A percentile compares a stretch with the other conserved stretches of the same genome.
phyloP scores from a whole-genome alignment of 2,797 vertebrate genomes.

The Pseudochirops cupreus region DNA sequence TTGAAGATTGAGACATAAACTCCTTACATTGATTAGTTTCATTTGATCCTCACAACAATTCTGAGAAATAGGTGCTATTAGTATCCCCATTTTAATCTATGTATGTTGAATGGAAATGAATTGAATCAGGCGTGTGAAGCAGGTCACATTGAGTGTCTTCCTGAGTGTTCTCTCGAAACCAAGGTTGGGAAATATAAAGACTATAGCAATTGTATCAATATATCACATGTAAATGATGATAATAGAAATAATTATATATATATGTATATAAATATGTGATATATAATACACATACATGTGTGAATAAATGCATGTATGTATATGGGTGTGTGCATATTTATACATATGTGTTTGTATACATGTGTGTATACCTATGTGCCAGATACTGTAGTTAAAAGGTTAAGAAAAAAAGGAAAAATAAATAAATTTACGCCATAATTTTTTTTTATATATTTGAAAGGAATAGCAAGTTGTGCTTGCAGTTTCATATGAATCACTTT shows the following conservation, averaged over 20 bases:
- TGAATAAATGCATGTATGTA: not conserved
- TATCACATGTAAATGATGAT: not conserved
- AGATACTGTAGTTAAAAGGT: not conserved
- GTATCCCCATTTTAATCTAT: not conserved
- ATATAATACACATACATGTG: too few species aligned
- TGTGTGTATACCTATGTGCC: not conserved
- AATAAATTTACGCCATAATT: not conserved
- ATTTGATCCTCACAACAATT: not conserved
- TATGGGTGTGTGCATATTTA: too few species aligned
- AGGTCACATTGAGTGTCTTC: not conserved
- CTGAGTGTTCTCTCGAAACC: not conserved
- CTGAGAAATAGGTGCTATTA: not conserved
- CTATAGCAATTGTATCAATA: not conserved
- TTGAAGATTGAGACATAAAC: not conserved
- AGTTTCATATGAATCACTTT: not conserved
- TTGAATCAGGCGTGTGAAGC: not conserved
- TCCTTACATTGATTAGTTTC: not conserved
- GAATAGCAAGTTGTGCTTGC: not conserved
- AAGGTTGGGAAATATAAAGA: not conserved
- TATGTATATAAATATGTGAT: not conserved
- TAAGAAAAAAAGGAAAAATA: not conserved
- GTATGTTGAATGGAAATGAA: not conserved
- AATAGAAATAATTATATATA: not conserved
- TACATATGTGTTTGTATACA: too few species aligned
- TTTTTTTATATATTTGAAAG: not conserved